Conservation (phyloP, 2,888 invertebrate genomes). For the Fissipunctia ypsillon region DNA sequence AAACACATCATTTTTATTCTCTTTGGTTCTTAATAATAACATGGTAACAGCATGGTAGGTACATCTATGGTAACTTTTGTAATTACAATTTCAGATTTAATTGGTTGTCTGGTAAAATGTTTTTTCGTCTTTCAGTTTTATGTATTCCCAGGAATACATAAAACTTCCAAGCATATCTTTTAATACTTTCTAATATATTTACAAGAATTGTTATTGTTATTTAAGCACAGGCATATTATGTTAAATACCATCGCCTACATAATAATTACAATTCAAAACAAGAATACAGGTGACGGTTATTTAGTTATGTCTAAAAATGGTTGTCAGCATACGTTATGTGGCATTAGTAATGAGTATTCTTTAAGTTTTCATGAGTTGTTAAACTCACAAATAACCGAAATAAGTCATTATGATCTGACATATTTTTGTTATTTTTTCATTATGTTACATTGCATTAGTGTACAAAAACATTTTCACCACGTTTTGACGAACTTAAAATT, state of each 20-base stretch:
- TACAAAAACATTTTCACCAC: not conserved
- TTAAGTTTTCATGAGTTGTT: not conserved
- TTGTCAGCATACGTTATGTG: conserved; percentile 43
- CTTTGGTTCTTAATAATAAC: conserved; percentile 78
- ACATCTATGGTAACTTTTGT: conserved; percentile 64
- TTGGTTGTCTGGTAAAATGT: not conserved
- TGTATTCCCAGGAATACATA: not conserved
- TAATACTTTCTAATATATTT: conserved; percentile 27
- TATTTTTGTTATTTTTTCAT: not conserved
- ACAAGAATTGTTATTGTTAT: conserved; percentile 23
- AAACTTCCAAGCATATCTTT: not conserved
- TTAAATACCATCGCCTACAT: not conserved
- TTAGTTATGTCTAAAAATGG: not conserved
- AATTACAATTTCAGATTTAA: conserved; percentile 7
- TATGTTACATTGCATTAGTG: too few species aligned
- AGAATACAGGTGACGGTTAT: not conserved
- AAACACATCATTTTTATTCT: conserved; percentile 74
- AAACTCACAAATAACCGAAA: not conserved
- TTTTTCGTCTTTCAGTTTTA: not conserved
- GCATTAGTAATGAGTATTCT: not conserved
- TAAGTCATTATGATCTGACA: not conserved
- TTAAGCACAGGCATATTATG: not conserved
- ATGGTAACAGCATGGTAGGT: too few species aligned
- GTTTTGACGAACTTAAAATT: not conserved
- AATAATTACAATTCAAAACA: conserved; percentile 10